phyloP scores from a whole-genome alignment of 2,797 vertebrate species.

The Rhinichthys osculus region DNA sequence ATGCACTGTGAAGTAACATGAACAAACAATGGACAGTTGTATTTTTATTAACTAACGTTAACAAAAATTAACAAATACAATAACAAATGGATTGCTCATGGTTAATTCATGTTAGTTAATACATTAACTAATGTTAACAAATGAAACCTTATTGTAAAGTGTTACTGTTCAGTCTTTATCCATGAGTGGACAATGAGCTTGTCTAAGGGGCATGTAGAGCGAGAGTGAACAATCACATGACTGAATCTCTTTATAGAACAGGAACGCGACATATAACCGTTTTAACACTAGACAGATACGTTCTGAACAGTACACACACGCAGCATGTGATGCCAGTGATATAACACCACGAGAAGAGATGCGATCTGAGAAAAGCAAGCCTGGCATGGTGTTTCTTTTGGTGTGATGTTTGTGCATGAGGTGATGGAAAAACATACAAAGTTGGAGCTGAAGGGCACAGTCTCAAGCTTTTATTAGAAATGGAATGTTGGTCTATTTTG shows the following conservation, averaged over 20 bases:
- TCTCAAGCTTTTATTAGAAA: neutral
- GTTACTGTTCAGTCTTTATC: neutral
- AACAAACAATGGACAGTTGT: too few species aligned
- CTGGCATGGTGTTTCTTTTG: conserved; percentile 34
- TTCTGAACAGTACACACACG: conserved; percentile 38
- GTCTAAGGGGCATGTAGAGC: neutral
- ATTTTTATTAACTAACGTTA: too few species aligned
- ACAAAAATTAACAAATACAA: too few species aligned
- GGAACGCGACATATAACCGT: conserved; percentile 26
- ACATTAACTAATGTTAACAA: too few species aligned
- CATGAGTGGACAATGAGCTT: neutral
- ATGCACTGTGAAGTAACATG: too few species aligned
- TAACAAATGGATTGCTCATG: too few species aligned
- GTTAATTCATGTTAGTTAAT: too few species aligned
- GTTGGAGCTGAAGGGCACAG: neutral
- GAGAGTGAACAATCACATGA: conserved; percentile 19
- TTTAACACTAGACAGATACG: conserved; percentile 24
- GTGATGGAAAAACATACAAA: conserved; percentile 28
- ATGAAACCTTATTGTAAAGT: too few species aligned
- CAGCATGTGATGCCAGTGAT: conserved; percentile 34
- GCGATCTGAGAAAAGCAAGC: conserved; percentile 32
- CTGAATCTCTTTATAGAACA: conserved; percentile 24
- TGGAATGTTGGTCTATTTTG: neutral
- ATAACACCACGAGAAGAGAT: conserved; percentile 14
- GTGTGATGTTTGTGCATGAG: conserved; percentile 23